A percentile compares a stretch with the other conserved stretches of the same genome.
Conservation (phyloP, 1,140 invertebrate species). For the Littorina saxatilis region DNA sequence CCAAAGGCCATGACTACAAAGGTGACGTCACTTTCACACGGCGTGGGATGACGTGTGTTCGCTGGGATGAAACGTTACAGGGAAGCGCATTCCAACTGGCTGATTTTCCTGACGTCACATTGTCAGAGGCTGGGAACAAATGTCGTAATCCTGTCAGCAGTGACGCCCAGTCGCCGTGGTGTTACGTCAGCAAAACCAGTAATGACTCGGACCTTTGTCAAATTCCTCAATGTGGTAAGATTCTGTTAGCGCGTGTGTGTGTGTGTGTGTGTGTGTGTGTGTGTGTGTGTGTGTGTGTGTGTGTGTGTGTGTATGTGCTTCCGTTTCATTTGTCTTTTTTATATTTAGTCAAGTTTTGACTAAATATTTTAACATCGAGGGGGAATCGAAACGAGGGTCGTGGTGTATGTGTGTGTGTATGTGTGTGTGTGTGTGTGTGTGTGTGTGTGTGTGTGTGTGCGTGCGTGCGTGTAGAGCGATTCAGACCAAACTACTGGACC, state of each 20-base stretch:
- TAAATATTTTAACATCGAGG: too few relatives aligned
- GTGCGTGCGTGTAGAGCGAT: too few relatives aligned
- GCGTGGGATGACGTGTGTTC: background rate
- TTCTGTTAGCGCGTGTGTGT: too few relatives aligned
- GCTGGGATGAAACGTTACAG: background rate
- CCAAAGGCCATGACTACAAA: background rate
- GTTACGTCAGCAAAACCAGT: background rate
- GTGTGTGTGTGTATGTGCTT: too few relatives aligned
- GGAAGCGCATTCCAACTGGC: background rate
- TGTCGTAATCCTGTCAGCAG: background rate
- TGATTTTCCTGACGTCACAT: background rate
- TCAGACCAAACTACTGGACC: too few relatives aligned
- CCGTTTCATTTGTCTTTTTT: too few relatives aligned
- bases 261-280: background rate
- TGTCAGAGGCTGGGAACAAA: background rate
- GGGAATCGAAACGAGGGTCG: too few relatives aligned
- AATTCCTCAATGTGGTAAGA: background rate
- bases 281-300: background rate
- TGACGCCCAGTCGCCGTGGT: background rate
- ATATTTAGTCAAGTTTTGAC: too few relatives aligned
- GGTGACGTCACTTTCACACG: constrained; percentile 1
- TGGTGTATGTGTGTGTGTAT: too few relatives aligned
- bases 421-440: too few relatives aligned
- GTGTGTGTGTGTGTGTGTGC: too few relatives aligned
- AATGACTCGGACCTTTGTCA: background rate